Base-by-base conservation (phyloP, 2,113 vertebrate genomes). In the Chelonoidis abingdonii region DNA sequence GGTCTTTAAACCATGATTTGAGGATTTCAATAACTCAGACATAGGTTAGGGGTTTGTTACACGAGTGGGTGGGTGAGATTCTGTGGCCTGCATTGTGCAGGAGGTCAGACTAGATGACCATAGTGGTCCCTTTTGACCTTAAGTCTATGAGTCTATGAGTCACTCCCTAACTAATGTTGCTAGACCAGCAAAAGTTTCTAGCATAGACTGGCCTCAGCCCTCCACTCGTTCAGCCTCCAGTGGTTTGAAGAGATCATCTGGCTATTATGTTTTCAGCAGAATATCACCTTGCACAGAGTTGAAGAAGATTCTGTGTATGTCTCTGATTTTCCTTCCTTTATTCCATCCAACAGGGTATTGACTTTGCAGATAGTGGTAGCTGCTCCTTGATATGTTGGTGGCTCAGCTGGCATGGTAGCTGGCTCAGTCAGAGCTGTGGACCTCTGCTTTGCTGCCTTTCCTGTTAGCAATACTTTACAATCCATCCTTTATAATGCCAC, bases 371-470 rank as follows among this genome's bases (percentile, higher is more conserved):
- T 88, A 31, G 0, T 87, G n/a, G 31, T 49, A 62, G 35, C 53
- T 88, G 49, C 19, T 84, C 17, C 88, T 80, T 57, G 57, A 35
- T 81, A 78, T 83, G 41, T 57, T 83, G 86, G 9, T 89, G n/a
- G 14, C 80, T 79, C 65, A 10, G 9, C 6, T 93, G 83, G 53
- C 35, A 50, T 50, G 72, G 65, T 27, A 81, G 41, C 10, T 57
- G 25, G 65, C 53, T 50, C 92, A 89, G 75, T 91, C 62, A 88
- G 72, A 56, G 22, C 38, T 62, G 38, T 72, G 44, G 88, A 44
- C 38, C 4, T 83, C 50, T 95, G 72, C 83, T 90, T 94, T 91
- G 47, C 72, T 86, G 62, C 69, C 56, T 47, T 25, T 59, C 24
- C 41, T 84, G 52, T 59, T 84, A 86, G 56, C 59, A 57, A 83